Conservation (phyloP, 2,888 invertebrate species). For the Philhelius pedissequus region DNA sequence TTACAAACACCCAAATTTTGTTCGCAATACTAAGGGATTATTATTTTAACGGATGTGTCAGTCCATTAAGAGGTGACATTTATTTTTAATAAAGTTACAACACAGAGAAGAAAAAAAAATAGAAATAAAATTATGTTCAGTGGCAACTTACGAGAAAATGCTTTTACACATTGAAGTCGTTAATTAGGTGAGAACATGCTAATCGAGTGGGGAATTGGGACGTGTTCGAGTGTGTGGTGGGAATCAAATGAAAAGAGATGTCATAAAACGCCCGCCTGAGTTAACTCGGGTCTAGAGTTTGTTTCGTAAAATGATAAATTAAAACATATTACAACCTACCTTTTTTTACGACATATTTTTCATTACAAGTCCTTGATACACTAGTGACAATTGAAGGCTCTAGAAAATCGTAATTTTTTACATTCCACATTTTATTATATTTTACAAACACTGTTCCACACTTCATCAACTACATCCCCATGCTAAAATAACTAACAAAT, state of each 20-base stretch:
- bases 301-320: no score
- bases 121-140: background rate
- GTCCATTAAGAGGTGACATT: constrained; percentile 5
- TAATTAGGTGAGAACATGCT: constrained; percentile 7
- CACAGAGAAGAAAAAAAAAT: background rate
- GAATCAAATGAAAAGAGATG: background rate
- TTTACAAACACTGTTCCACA: no score
- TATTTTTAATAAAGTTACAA: constrained; percentile 1
- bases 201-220: background rate
- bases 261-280: no score
- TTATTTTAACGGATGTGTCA: background rate
- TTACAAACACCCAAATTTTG: constrained; percentile 10
- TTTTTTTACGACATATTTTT: no score
- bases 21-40: background rate
- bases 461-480: no score
- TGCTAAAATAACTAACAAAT: no score
- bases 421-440: no score
- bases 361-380: no score
- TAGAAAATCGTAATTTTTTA: no score
- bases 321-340: no score
- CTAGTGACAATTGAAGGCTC: no score
- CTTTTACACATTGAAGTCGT: background rate
- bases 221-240: background rate
- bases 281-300: no score
- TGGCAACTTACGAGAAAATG: constrained; percentile 2